A percentile compares a stretch with the other conserved stretches of the same genome.
Conservation (phyloP, 2,113 vertebrate species). For the Ahaetulla prasina region DNA sequence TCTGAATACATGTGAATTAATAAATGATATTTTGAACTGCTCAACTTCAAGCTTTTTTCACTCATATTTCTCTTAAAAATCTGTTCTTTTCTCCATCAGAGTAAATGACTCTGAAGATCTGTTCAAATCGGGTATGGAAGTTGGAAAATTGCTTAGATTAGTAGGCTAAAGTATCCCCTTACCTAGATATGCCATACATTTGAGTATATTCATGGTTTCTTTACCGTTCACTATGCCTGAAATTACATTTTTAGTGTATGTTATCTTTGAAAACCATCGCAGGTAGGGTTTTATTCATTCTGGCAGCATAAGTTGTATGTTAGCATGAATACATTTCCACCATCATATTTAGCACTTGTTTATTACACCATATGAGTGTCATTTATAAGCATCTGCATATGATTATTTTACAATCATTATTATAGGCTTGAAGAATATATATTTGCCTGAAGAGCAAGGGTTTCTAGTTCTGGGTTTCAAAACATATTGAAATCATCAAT, state of each 20-base stretch:
- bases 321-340: conserved; percentile 46
- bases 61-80: background rate
- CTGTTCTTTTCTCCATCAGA: background rate
- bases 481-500: conserved; percentile 25
- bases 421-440: conserved; percentile 44
- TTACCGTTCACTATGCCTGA: background rate
- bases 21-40: background rate
- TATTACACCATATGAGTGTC: conserved; percentile 28
- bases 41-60: background rate
- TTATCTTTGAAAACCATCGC: background rate
- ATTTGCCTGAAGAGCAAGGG: conserved; percentile 28
- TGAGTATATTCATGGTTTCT: background rate
- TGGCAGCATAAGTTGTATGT: conserved; percentile 42
- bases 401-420: conserved; percentile 48
- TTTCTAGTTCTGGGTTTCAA: conserved; percentile 21
- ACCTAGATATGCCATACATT: background rate
- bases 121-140: background rate
- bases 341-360: conserved; percentile 45
- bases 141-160: background rate
- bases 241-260: background rate
- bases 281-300: background rate
- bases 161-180: background rate
- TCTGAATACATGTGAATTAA: background rate
- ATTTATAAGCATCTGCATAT: conserved; percentile 54
- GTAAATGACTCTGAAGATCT: background rate